phyloP scores from a whole-genome alignment of 2,797 vertebrate species.

The Podargus strigoides region DNA sequence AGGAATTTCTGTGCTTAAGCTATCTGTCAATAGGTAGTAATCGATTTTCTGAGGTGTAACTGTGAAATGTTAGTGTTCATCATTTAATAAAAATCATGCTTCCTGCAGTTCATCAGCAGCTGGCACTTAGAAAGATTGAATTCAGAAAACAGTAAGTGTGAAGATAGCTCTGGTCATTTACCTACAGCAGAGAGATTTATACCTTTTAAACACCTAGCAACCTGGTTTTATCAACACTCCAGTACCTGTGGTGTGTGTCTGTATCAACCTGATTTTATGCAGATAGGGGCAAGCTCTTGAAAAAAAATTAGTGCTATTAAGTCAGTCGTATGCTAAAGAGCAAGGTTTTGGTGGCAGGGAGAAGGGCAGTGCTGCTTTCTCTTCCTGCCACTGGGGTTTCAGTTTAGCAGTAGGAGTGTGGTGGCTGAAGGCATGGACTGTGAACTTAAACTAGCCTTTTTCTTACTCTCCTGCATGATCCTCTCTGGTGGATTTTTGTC shows the following conservation, averaged over 20 bases:
- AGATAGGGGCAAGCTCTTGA: not conserved
- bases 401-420: not conserved
- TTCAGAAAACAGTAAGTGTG: not conserved
- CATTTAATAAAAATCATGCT: not conserved
- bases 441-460: not conserved
- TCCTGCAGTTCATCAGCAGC: not conserved
- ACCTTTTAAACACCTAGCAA: not conserved
- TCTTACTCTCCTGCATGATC: not conserved
- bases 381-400: not conserved
- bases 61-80: not conserved
- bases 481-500: not conserved
- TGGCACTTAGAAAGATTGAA: not conserved
- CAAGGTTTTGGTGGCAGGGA: not conserved
- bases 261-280: not conserved
- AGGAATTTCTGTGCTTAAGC: not conserved
- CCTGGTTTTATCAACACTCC: not conserved
- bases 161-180: not conserved
- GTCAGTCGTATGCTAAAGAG: not conserved
- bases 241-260: not conserved
- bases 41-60: not conserved
- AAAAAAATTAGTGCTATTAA: not conserved
- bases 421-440: not conserved
- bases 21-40: not conserved
- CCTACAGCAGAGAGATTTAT: not conserved
- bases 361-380: not conserved